Evolutionary conservation across 1,140 invertebrate genomes (phyloP), one percentile per base, ranked within the genome.

Genomic region (Dolichoris vasculosae): DNA sequence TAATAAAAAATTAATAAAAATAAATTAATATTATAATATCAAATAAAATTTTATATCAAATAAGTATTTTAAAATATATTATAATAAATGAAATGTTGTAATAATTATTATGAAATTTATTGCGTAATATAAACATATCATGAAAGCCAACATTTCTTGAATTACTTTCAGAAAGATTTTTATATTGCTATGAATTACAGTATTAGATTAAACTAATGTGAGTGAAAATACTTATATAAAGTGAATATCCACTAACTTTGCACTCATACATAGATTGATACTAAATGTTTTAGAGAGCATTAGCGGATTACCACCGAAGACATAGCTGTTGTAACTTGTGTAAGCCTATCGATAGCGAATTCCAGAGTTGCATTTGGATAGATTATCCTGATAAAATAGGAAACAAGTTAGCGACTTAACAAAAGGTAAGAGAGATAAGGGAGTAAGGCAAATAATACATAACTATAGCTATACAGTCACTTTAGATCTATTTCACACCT

Each of bases 101-200:
- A 75, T 30, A 30, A 46, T 30, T 46, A n/a, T 30, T 75, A 75
- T 75, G 13, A n/a, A 75, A 46, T 75, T 75, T 75, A 75, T 75
- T 75, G 71, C 40, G 15, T 75, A 75, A 75, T 46, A 13, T 46
- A 75, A 75, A 43, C 26, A n/a, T 46, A 17, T 46, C 40, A 23
- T n/a, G 26, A 46, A 75, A 75, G 35, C 67, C 20, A 75, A 75
- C 48, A n/a, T 48, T 43, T 75, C 3, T 30, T 75, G 35, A n/a
- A 48, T 75, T 75, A 48, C 71, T 46, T 75, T 75, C 71, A 75
- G 7, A 75, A 69, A 23, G 35, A 38, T 11, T 69, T 69, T 38
- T 38, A 73, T 43, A 73, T 73, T 73, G 69, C 69, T 73, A 43
- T 20, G 3, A 73, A 73, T 43, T 73, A 73, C 69, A 43, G 69